Evolutionary conservation across 2,888 invertebrate genomes (phyloP).

Genomic region (Melanchra persicariae): DNA sequence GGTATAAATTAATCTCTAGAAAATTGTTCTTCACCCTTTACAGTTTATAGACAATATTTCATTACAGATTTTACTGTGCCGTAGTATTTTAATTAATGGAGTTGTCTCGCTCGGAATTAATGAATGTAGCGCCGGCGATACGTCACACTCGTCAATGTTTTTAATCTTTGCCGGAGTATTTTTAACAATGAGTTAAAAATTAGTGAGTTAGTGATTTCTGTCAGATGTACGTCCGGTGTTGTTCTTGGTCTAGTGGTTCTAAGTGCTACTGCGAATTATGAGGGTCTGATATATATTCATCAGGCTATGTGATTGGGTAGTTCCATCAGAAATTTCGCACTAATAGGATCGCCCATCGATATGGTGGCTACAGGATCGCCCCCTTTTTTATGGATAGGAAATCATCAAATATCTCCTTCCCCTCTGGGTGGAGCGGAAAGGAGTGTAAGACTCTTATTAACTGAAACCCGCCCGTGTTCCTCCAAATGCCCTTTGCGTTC

Average conservation of each 20-base stretch:
- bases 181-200: conserved; percentile 33
- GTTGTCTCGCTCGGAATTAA: conserved; percentile 76
- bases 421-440: too few species aligned
- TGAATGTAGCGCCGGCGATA: conserved; percentile 65
- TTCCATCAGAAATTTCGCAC: neutral
- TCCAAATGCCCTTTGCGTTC: too few species aligned
- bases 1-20: conserved; percentile 64
- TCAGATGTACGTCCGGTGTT: neutral
- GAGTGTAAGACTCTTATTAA: too few species aligned
- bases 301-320: neutral
- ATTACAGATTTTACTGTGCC: conserved; percentile 78
- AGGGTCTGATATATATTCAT: neutral
- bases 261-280: neutral
- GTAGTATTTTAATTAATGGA: conserved; percentile 85
- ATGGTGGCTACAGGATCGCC: too few species aligned
- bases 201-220: neutral
- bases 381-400: too few species aligned
- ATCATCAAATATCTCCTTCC: too few species aligned
- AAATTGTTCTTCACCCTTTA: conserved; percentile 56
- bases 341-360: too few species aligned
- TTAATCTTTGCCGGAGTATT: conserved; percentile 47
- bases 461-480: too few species aligned
- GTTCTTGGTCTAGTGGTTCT: neutral
- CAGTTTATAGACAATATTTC: conserved; percentile 74
- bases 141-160: conserved; percentile 54